Percentiles rank a stretch among this genome's conserved stretches.
Evolutionary conservation across 1,140 invertebrate species (phyloP).

Genomic region (Sarcophaga bullata): DNA sequence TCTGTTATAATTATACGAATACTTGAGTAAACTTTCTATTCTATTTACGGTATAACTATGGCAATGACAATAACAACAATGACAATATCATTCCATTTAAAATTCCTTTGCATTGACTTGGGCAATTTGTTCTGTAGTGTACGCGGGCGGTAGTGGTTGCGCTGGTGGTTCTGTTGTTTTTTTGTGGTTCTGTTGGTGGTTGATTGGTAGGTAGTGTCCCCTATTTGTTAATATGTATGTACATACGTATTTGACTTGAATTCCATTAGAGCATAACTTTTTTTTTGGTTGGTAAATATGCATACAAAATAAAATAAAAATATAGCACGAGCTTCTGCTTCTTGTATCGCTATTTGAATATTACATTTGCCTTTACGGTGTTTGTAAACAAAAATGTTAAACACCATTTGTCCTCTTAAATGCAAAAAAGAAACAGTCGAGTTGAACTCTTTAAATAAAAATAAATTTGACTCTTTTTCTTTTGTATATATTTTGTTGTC

Average conservation of each 20-base stretch:
- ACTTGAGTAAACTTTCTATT: no score
- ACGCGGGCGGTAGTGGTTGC: not conserved
- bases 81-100: not conserved
- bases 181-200: not conserved
- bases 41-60: not conserved
- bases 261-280: slow-evolving; percentile 8
- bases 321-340: slow-evolving; percentile 1
- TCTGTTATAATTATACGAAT: no score
- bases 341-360: not conserved
- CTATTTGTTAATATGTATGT: not conserved
- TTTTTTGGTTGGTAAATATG: not conserved
- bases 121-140: no score
- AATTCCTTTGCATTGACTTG: not conserved
- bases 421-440: not conserved
- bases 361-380: no score
- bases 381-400: not conserved
- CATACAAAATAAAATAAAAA: not conserved
- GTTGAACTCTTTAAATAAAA: not conserved
- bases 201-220: not conserved
- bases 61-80: not conserved
- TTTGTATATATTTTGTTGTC: no score
- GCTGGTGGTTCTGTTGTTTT: not conserved
- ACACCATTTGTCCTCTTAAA: not conserved
- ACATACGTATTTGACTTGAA: not conserved
- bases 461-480: no score